A percentile compares a stretch with the other conserved stretches of the same genome.
These are phyloP conservation scores for Fregetta grallaria DNA, from an alignment of 2,113 vertebrate genomes.

Conservation along the genomic window DNA sequence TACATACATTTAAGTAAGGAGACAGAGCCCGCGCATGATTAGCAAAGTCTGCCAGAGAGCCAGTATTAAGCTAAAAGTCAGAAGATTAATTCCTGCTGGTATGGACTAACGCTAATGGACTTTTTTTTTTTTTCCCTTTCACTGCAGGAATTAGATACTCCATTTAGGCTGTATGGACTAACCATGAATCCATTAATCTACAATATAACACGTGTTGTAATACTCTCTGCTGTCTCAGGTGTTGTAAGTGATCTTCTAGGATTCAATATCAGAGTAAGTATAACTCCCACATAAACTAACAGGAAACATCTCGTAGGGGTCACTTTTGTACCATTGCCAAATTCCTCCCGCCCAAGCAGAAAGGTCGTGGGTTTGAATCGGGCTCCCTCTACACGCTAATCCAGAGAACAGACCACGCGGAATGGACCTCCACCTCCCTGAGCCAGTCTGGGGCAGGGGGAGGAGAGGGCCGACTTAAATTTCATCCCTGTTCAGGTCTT, in stretches of 20 bases:
- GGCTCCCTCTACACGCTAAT: accelerated
- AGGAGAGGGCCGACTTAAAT: neutral
- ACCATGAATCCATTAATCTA: slow-evolving; percentile 97
- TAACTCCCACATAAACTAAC: neutral
- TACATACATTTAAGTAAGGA: accelerated
- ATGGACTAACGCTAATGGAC: neutral
- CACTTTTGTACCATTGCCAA: accelerated
- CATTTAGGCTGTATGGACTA: slow-evolving; percentile 92
- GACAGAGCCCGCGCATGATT: neutral
- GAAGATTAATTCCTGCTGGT: neutral
- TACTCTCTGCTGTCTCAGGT: slow-evolving; percentile 95
- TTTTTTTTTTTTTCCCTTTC: neutral
- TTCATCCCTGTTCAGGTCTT: neutral
- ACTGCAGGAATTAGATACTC: slow-evolving; percentile 89
- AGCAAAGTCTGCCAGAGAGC: neutral
- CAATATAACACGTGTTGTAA: slow-evolving; percentile 95
- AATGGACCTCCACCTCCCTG: neutral
- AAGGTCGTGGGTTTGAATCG: accelerated
- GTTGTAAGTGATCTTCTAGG: slow-evolving; percentile 95
- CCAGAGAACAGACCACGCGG: neutral
- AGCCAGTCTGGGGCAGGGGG: accelerated
- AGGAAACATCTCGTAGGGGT: neutral
- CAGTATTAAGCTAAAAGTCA: neutral
- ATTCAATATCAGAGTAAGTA: slow-evolving; percentile 95
- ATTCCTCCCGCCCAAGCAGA: accelerated